These are phyloP conservation scores for Chrysina gloriosa DNA, from an alignment of 2,888 invertebrate species.

Conservation along the genomic window DNA sequence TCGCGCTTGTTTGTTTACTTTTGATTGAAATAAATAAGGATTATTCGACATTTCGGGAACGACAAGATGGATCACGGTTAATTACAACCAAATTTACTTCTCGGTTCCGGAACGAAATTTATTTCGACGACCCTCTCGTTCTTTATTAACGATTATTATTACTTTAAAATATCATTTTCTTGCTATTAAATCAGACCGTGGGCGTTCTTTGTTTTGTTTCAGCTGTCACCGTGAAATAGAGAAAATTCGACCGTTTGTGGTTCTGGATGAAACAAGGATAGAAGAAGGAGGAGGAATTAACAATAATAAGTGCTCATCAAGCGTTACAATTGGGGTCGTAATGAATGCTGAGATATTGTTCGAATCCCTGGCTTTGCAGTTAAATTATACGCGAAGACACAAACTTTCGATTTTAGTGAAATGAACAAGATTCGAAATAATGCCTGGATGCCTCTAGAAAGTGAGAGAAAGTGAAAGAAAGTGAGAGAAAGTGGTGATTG, in stretches of 20 bases:
- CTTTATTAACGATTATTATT: too few species aligned
- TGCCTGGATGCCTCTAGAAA: too few species aligned
- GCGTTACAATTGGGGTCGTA: slow-evolving; percentile 3
- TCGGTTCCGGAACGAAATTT: too few species aligned
- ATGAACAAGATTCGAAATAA: neutral
- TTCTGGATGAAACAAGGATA: neutral
- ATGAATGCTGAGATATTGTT: neutral
- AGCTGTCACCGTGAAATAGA: too few species aligned
- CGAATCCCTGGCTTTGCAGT: neutral
- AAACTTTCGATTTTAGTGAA: neutral
- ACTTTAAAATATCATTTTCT: slow-evolving; percentile 4
- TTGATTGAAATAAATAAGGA: too few species aligned
- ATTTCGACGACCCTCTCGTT: too few species aligned
- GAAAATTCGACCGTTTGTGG: neutral
- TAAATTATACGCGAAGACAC: neutral
- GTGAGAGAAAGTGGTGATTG: too few species aligned
- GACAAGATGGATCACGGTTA: too few species aligned
- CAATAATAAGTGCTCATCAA: neutral
- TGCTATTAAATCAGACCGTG: neutral
- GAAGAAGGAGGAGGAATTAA: neutral
- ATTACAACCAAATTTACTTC: too few species aligned
- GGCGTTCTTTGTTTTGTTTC: neutral
- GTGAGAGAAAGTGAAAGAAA: too few species aligned
- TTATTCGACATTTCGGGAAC: too few species aligned
- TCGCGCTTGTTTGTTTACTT: too few species aligned